phyloP scores from a whole-genome alignment of 2,113 vertebrate genomes.

The Ophthalmolycus amberensis region DNA sequence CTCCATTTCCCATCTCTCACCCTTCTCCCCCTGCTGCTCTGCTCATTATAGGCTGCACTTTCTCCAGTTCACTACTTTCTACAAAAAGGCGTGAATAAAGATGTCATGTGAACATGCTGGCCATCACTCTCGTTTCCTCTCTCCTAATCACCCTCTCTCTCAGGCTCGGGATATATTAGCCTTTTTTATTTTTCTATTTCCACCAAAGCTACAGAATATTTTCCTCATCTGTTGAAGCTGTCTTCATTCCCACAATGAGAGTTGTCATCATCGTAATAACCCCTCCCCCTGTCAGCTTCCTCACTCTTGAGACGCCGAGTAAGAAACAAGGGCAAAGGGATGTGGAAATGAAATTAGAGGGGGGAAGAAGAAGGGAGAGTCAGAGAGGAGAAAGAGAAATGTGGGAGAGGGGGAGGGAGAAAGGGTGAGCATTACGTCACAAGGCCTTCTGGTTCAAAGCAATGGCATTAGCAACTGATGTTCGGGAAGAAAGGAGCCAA shows the following conservation, averaged over 20 bases:
- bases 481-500: constrained; percentile 24
- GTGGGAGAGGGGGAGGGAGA: background rate
- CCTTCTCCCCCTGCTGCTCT: constrained; percentile 28
- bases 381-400: background rate
- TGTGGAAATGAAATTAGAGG: constrained; percentile 41
- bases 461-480: constrained; percentile 38
- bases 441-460: constrained; percentile 46
- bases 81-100: background rate
- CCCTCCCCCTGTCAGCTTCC: constrained; percentile 18
- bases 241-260: constrained; percentile 30
- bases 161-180: background rate
- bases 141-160: background rate
- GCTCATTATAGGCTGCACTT: constrained; percentile 51
- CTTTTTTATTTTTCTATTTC: background rate
- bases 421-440: constrained; percentile 23
- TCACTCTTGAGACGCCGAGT: constrained; percentile 4
- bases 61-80: constrained; percentile 44
- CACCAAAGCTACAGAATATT: constrained; percentile 10
- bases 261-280: constrained; percentile 57
- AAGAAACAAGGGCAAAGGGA: constrained; percentile 14
- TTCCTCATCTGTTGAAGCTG: constrained; percentile 15
- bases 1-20: constrained; percentile 32
- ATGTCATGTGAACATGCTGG: constrained; percentile 1
- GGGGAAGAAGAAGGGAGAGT: background rate
- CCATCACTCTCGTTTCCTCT: background rate